Evolutionary conservation across 1,140 invertebrate species (phyloP), one percentile per base, ranked within the genome.

Genomic region (Leptinotarsa defecta): DNA sequence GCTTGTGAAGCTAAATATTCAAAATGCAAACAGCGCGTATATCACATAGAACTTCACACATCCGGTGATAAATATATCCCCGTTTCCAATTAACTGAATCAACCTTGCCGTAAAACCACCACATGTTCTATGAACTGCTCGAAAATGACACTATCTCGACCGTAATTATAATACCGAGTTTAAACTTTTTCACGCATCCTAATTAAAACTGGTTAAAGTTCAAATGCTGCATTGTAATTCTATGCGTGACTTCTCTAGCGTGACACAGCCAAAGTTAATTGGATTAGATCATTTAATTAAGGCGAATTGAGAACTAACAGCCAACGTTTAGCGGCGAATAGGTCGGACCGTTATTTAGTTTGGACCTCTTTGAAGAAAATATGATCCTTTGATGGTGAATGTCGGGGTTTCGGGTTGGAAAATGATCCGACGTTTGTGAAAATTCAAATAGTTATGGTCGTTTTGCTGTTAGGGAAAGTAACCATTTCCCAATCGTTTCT

Each of bases 271-370:
- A 49, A 61, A 48, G 48, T 71, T 74, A 64, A 68, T 73, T 57
- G 74, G 76, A 77, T 77, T 57, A 70, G 48, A 77, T 74, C 76
- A 71, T 64, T 74, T 77, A 77, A 77, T 77, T 77, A 77, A 77
- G 68, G 74, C 68, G 52, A 77, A 77, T 77, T 77, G 62, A 62
- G 68, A 69, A n/a, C 34, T 52, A 57, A 73, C 48, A 65, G 70
- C 22, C 64, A 65, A 57, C 52, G 52, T 57, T 57, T 57, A 57
- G 52, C 52, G 13, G n/a, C 52, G 17, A 57, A 57, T 3, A 57
- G 3, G 52, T 57, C 52, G 34, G 8, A 43, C 34, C 2, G 34
- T 43, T 43, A 57, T 1, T 57, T 19, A 57, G 6, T 57, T 17
- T 57, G 52, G 52, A 17, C 15, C 15, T n/a, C 15, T 57, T 52